phyloP scores from a whole-genome alignment of 2,888 invertebrate species.

The Caenorhabditis auriculariae region DNA sequence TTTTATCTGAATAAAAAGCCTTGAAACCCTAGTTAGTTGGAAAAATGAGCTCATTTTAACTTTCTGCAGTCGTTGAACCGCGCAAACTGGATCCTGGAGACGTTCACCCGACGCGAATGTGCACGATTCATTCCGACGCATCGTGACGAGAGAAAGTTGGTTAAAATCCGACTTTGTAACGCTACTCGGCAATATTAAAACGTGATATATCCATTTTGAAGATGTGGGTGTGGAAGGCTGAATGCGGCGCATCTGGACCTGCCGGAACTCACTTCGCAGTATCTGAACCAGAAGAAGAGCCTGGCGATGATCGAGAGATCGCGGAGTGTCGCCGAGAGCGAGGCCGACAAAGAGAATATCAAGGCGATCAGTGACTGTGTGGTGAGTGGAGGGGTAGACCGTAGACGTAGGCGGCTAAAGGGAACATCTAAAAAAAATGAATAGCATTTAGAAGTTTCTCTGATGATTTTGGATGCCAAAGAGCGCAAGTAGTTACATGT shows the following conservation, averaged over 20 bases:
- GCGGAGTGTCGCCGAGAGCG: neutral
- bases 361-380: no score
- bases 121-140: conserved; percentile 48
- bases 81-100: conserved; percentile 80
- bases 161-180: neutral
- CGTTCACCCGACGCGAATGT: conserved; percentile 91
- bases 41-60: neutral
- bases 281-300: conserved; percentile 14
- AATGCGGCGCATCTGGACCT: conserved; percentile 37
- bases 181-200: neutral
- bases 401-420: no score
- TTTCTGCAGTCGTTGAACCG: conserved; percentile 42
- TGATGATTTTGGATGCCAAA: no score
- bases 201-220: conserved; percentile 10
- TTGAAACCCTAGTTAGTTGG: no score
- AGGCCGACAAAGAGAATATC: conserved; percentile 1
- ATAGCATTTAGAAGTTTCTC: no score
- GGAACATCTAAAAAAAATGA: no score
- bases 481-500: no score
- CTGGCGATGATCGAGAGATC: conserved; percentile 12
- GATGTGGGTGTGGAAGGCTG: conserved; percentile 55
- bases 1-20: no score
- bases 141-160: conserved; percentile 49
- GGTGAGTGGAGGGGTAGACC: no score
- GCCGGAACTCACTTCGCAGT: conserved; percentile 21